Evolutionary conservation across 2,797 vertebrate species (phyloP), one percentile per base, ranked within the genome.

Genomic region (Chrosomus eos): DNA sequence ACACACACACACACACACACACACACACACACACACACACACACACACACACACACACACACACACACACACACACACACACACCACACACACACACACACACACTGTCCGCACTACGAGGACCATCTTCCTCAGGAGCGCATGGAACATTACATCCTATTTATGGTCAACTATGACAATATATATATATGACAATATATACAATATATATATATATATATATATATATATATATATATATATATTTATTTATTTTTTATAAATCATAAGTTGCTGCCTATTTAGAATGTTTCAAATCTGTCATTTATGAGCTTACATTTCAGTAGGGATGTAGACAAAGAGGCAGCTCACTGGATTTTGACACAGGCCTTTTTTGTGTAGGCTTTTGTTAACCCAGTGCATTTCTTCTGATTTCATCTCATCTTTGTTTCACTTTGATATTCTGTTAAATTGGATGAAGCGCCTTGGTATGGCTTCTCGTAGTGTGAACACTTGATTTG

Each of bases 401-500:
- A 64, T 82, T 45, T 82, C 40, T 73, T 73, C 58, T 82, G 55
- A 73, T 62, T 73, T 82, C 55, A 64, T 73, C 28, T 82, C 8
- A 13, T 62, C 38, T 43, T 62, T 62, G 68, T 82, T 73, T 58
- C 68, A 72, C 68, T 82, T 82, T 82, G 68, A 82, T 73, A 82
- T 82, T 36, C 40, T 48, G 28, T 28, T 82, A 74, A 82, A 82
- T 81, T 81, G 53, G 68, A 72, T 45, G 80, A 81, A 81, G 68
- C 68, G 1, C 40, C 53, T 38, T 72, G 53, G 53, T 82, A 33
- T 73, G 70, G 40, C 28, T 64, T 82, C 55, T 73, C 23, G 19
- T 75, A 38, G 72, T 66, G 43, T 45, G 71, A 83, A 83, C 81
- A 75, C 72, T 82, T 82, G 33, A 83, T 83, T 76, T 75, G 81